Conservation (phyloP, 1,140 invertebrate species). For the Maniola jurtina region DNA sequence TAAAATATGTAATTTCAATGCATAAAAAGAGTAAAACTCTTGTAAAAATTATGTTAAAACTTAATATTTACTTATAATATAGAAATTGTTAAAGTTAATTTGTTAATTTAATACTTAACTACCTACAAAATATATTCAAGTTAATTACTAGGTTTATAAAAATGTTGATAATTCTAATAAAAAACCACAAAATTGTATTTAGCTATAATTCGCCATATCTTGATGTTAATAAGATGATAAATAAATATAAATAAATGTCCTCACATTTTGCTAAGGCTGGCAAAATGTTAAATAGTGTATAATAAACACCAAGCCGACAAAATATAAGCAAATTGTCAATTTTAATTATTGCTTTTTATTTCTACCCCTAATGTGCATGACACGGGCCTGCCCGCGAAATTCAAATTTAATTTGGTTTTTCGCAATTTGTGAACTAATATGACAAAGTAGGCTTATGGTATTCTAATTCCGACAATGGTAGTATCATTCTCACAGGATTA, state of each 20-base stretch:
- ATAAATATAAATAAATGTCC: not conserved
- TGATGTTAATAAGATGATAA: conserved; percentile 9
- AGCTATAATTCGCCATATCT: conserved; percentile 19
- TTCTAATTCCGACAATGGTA: too few relatives aligned
- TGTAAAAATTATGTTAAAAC: too few relatives aligned
- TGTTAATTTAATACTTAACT: not conserved
- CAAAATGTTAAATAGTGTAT: conserved; percentile 61
- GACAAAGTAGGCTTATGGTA: too few relatives aligned
- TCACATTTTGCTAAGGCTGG: conserved; percentile 72
- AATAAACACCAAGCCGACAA: conserved; percentile 36
- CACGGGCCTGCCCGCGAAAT: too few relatives aligned
- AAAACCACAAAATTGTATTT: conserved; percentile 12
- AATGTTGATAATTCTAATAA: conserved; percentile 13
- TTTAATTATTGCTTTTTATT: conserved; percentile 44
- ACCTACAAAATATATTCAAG: not conserved
- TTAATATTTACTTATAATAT: too few relatives aligned
- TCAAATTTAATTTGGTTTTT: too few relatives aligned
- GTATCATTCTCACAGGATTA: too few relatives aligned
- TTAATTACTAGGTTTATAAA: conserved; percentile 12
- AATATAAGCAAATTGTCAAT: conserved; percentile 70
- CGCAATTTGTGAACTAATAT: too few relatives aligned
- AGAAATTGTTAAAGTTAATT: not conserved
- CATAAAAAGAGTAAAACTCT: too few relatives aligned
- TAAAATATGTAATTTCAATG: too few relatives aligned
- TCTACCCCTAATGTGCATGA: not conserved